Conservation (phyloP, 2,888 invertebrate species). For the Clivina fossor region DNA sequence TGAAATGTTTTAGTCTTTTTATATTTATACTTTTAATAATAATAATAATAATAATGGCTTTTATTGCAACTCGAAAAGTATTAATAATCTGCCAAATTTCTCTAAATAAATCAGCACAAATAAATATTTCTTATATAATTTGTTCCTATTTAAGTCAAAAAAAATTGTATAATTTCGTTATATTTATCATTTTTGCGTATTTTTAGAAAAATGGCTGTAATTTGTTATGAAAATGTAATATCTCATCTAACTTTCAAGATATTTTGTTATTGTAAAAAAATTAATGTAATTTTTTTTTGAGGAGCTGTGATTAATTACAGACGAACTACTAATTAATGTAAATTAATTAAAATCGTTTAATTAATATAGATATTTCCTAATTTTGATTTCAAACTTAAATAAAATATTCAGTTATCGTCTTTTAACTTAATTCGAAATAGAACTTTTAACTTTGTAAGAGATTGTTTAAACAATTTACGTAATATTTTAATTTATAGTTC, state of each 20-base stretch:
- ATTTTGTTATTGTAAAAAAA: constrained; percentile 18
- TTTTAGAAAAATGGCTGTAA: constrained; percentile 22
- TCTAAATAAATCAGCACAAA: constrained; percentile 26
- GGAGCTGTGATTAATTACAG: constrained; percentile 26
- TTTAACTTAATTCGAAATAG: too few species aligned
- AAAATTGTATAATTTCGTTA: constrained; percentile 11
- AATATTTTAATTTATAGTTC: too few species aligned
- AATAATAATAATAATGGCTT: constrained; percentile 8
- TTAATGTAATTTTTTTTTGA: constrained; percentile 20
- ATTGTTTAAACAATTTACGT: too few species aligned
- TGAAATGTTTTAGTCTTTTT: constrained; percentile 22
- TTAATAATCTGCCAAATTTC: constrained; percentile 31
- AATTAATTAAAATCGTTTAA: not conserved
- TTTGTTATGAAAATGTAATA: constrained; percentile 13
- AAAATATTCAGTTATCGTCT: too few species aligned
- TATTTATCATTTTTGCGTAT: constrained; percentile 7
- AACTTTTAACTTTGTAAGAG: too few species aligned
- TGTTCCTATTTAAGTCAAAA: constrained; percentile 23
- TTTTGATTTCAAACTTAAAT: constrained; percentile 13
- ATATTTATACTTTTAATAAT: constrained; percentile 19
- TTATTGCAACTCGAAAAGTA: constrained; percentile 29
- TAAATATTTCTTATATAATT: constrained; percentile 22
- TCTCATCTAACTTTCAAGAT: constrained; percentile 8
- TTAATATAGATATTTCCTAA: constrained; percentile 22
- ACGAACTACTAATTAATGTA: not conserved